Base-by-base conservation (phyloP, 2,888 invertebrate genomes). In the Hecatera dysodea region DNA sequence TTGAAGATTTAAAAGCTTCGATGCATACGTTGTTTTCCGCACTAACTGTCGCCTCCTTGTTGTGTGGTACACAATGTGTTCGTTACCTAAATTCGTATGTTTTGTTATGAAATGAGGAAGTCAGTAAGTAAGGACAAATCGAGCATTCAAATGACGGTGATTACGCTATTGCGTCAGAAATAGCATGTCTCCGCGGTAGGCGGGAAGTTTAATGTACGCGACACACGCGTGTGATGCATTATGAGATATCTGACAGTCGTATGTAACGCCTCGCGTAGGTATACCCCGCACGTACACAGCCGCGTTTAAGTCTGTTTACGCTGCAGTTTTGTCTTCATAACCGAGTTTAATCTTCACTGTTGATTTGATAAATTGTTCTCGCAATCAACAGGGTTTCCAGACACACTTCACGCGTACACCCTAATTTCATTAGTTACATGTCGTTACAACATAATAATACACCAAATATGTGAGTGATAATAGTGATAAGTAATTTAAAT, bases 381-480 rank as follows among this genome's bases (percentile, higher is more conserved):
- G 22, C 33, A 55, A 78, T 64, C 8, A 61, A 44, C 9, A 52
- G 78, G 60, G 60, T 90, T 91, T 90, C 89, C 91, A 92, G 88
- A 83, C 87, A 87, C 86, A 79, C 71, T 78, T 74, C 22, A 68
- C 46, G 44, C 15, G 53, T 39, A 50, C 29, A 60, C 9, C 39
- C 1, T 36, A 27, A 33, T 59, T 33, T 39, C 76, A 67, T 71
- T 57, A 57, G 66, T 72, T 59, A 57, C 22, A 59, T 72, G 67
- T 75, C 48, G 56, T 71, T 65, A 70, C 50, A 73, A 22, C 53
- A 55, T 71, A 72, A 67, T 78, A 75, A 69, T 84, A 85, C 89
- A 92, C 85, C 89, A 91, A 91, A 87, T 72, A 92, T 93, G 91
- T 90, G 83, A 92, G 91, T 93, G 91, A 91, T 91, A 91, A 87